phyloP scores from a whole-genome alignment of 2,113 vertebrate species.

The Sinocyclocheilus anophthalmus region DNA sequence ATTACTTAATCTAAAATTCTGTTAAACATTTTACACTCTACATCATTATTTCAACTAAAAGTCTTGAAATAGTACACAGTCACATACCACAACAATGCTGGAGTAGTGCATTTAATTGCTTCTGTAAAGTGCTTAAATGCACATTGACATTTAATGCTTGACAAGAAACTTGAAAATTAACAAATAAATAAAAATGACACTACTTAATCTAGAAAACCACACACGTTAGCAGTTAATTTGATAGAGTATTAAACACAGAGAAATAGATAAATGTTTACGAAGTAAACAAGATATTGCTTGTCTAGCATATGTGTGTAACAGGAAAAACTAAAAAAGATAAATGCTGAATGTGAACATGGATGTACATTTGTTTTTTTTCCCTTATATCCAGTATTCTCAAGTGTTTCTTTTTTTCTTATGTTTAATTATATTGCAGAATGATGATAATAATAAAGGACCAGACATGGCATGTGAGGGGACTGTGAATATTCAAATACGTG shows the following conservation, averaged over 20 bases:
- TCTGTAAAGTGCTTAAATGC: not conserved
- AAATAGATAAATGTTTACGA: too few relatives aligned
- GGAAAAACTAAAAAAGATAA: too few relatives aligned
- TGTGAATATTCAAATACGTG: fast-evolving
- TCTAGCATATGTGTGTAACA: too few relatives aligned
- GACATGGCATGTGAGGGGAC: not conserved
- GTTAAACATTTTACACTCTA: not conserved
- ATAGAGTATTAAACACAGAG: not conserved
- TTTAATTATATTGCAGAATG: constrained; percentile 1
- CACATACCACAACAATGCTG: not conserved
- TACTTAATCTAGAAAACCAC: too few relatives aligned
- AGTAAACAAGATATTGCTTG: too few relatives aligned
- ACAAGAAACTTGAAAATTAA: too few relatives aligned
- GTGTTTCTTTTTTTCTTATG: too few relatives aligned
- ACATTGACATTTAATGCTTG: too few relatives aligned
- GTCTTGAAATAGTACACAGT: not conserved
- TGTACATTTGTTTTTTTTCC: too few relatives aligned
- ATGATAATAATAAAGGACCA: not conserved
- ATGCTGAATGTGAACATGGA: too few relatives aligned
- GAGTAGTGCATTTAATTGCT: not conserved
- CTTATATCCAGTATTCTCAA: too few relatives aligned
- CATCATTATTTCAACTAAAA: not conserved
- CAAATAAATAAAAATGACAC: too few relatives aligned
- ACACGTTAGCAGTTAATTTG: not conserved
- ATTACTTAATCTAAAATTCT: not conserved